A percentile compares a stretch with the other conserved stretches of the same genome.
Evolutionary conservation across 2,888 invertebrate genomes (phyloP).

Genomic region (Linyphia triangularis): DNA sequence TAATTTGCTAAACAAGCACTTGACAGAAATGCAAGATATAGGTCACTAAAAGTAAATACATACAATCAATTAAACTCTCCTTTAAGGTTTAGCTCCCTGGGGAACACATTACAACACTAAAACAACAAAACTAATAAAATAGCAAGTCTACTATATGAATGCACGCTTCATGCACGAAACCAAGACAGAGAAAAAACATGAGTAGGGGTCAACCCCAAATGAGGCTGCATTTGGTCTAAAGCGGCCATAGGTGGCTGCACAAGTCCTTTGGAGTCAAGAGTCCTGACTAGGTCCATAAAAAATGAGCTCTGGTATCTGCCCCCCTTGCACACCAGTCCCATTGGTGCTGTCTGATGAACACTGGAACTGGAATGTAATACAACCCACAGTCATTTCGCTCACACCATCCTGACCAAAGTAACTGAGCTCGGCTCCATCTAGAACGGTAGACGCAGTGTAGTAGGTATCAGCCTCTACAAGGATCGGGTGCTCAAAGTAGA

Average conservation of each 20-base stretch:
- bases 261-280: slow-evolving; percentile 66
- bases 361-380: slow-evolving; percentile 97
- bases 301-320: slow-evolving; percentile 97
- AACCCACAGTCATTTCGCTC: slow-evolving; percentile 94
- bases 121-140: neutral
- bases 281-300: slow-evolving; percentile 91
- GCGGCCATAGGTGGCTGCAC: slow-evolving; percentile 20
- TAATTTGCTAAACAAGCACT: neutral
- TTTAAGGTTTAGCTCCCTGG: neutral
- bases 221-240: slow-evolving; percentile 48
- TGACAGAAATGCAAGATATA: neutral
- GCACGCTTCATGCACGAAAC: slow-evolving; percentile 57
- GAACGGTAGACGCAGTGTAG: slow-evolving; percentile 96
- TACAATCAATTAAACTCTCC: neutral
- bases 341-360: slow-evolving; percentile 98
- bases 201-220: slow-evolving; percentile 63
- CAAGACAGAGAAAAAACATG: slow-evolving; percentile 70
- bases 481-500: slow-evolving; percentile 88
- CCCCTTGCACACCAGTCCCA: slow-evolving; percentile 97
- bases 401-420: slow-evolving; percentile 98
- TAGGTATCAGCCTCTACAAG: slow-evolving; percentile 94
- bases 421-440: slow-evolving; percentile 95
- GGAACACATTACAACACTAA: slow-evolving; percentile 9
- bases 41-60: neutral
- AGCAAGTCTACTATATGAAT: slow-evolving; percentile 50